Conservation (phyloP, 2,797 vertebrate species). For the Acanthurus tractus region DNA sequence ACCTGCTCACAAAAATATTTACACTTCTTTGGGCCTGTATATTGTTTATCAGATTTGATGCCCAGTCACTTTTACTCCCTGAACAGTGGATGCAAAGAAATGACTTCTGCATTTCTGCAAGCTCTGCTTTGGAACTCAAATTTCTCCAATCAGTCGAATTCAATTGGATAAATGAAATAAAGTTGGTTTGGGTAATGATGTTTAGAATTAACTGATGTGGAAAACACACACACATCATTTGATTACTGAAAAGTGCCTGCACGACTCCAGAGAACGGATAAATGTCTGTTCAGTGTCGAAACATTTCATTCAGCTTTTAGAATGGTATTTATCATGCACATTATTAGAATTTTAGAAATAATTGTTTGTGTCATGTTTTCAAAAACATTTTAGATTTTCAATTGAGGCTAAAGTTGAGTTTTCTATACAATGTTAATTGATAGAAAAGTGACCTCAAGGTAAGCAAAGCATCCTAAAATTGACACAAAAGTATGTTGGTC, state of each 20-base stretch:
- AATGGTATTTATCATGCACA: slow-evolving; percentile 3
- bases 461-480: neutral
- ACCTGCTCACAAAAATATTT: neutral
- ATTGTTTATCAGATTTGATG: neutral
- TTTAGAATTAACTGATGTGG: slow-evolving; percentile 55
- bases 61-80: neutral
- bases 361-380: neutral
- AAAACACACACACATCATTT: slow-evolving; percentile 21
- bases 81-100: neutral
- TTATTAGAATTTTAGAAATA: neutral
- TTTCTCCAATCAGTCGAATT: slow-evolving; percentile 17
- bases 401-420: neutral
- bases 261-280: slow-evolving; percentile 21
- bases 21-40: neutral
- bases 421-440: neutral
- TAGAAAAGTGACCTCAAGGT: neutral
- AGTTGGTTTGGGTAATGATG: slow-evolving; percentile 35
- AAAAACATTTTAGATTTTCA: slow-evolving; percentile 9
- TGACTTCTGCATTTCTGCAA: neutral
- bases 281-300: slow-evolving; percentile 26
- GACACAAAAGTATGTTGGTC: neutral
- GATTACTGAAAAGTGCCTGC: slow-evolving; percentile 31
- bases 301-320: slow-evolving; percentile 26
- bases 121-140: neutral
- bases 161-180: slow-evolving; percentile 44